A percentile compares a stretch with the other conserved stretches of the same genome.
phyloP scores from a whole-genome alignment of 2,113 vertebrate genomes.

The Hylia prasina region DNA sequence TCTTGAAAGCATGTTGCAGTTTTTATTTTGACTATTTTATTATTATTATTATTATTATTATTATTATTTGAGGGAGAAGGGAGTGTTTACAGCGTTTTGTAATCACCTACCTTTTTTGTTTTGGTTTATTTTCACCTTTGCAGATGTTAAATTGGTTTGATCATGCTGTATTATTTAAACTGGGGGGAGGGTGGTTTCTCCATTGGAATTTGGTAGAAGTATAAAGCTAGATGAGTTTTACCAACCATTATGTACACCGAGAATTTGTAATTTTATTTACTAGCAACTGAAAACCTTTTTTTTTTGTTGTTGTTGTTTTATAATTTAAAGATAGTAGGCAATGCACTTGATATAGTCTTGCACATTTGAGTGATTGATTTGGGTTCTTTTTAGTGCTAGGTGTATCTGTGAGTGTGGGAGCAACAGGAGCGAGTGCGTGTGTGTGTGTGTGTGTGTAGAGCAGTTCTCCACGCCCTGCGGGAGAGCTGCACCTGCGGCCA shows the following conservation, averaged over 20 bases:
- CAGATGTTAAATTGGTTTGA: conserved; percentile 63
- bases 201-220: conserved; percentile 46
- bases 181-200: background rate
- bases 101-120: conserved; percentile 63
- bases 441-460: background rate
- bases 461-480: conserved; percentile 47
- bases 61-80: conserved; percentile 45
- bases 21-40: conserved; percentile 57
- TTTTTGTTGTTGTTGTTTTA: conserved; percentile 58
- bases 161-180: conserved; percentile 69
- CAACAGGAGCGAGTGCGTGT: conserved; percentile 7
- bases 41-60: background rate
- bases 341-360: conserved; percentile 70
- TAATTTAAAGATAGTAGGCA: conserved; percentile 66
- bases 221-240: conserved; percentile 53
- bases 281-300: conserved; percentile 43
- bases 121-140: conserved; percentile 64
- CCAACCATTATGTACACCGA: conserved; percentile 58
- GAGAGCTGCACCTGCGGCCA: conserved; percentile 63
- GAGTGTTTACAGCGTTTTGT: conserved; percentile 67
- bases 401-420: conserved; percentile 34
- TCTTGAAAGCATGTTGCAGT: conserved; percentile 72
- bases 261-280: conserved; percentile 66
- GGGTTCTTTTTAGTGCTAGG: conserved; percentile 54
- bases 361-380: conserved; percentile 57